phyloP scores from a whole-genome alignment of 2,113 vertebrate species.

The Heterotis niloticus region DNA sequence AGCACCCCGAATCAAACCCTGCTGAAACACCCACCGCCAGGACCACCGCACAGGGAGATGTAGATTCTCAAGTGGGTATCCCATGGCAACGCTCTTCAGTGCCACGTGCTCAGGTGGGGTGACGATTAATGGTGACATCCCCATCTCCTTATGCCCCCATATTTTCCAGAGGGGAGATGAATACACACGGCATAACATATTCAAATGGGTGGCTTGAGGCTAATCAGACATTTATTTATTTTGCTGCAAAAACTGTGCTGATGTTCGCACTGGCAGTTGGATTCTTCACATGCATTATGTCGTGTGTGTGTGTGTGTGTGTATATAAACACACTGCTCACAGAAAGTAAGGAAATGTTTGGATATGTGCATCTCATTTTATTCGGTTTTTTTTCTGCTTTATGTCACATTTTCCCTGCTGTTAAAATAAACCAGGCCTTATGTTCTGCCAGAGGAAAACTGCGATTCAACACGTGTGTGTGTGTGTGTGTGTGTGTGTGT shows the following conservation, averaged over 20 bases:
- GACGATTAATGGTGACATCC: background rate
- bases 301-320: too few relatives aligned
- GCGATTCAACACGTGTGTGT: background rate
- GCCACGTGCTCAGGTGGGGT: background rate
- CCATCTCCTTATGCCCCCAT: background rate
- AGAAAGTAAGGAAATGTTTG: background rate
- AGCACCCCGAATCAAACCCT: too few relatives aligned
- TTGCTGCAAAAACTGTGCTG: background rate
- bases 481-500: background rate
- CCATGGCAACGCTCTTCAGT: background rate
- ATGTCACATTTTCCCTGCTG: background rate
- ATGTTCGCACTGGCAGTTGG: background rate
- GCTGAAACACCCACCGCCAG: background rate
- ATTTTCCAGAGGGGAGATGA: background rate
- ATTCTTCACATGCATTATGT: background rate
- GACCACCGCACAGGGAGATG: background rate
- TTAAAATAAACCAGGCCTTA: background rate
- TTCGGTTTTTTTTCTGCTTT: background rate
- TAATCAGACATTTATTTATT: slow-evolving; percentile 14
- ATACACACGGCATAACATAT: slow-evolving; percentile 11
- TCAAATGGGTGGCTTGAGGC: slow-evolving; percentile 7
- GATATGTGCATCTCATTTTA: background rate
- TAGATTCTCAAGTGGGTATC: background rate
- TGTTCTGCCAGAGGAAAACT: background rate
- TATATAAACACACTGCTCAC: too few relatives aligned